Evolutionary conservation across 2,888 invertebrate species (phyloP), one percentile per base, ranked within the genome.

Genomic region (Aporophyla lueneburgensis): DNA sequence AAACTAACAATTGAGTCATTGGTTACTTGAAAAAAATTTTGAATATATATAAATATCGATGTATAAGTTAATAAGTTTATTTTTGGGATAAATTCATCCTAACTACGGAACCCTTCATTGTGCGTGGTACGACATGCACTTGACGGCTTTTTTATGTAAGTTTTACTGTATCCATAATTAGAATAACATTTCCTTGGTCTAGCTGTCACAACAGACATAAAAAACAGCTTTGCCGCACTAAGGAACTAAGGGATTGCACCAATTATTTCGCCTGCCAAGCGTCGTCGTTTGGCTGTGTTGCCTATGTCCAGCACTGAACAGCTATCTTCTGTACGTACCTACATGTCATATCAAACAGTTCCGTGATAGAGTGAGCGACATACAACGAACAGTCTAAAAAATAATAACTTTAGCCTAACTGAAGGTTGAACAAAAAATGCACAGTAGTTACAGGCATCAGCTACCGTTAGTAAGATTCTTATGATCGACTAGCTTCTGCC

Each of bases 191-290:
- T n/a, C 9, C n/a, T 19, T 24, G 10, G 43, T 24, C 27, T 10
- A 46, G 65, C 10, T 6, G 33, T 40, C 43, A 75, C 27, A 59
- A 59, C 10, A 4, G 33, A 24, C 43, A 75, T n/a, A 59, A 59
- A 51, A 76, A 53, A 76, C 53, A 62, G 16, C 10, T 24, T 46
- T 77, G 7, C 62, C 19, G 16, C 21, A 54, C 5, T 24, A 46
- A 24, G 24, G 19, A 40, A 16, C 40, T 65, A 43, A 68, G 49
- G 49, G n/a, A 14, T 43, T n/a, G 7, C 27, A 56, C 43, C 70
- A 76, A 76, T 69, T 79, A 69, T 51, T 58, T 51, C 27, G 40
- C 43, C 27, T 69, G 76, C n/a, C 71, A 79, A 79, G 79, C 12
- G n/a, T 43, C 27, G n/a, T 58, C 68, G n/a, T 66, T 27, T 58